Conservation (phyloP, 2,113 vertebrate genomes). For the Orthonyx spaldingii region DNA sequence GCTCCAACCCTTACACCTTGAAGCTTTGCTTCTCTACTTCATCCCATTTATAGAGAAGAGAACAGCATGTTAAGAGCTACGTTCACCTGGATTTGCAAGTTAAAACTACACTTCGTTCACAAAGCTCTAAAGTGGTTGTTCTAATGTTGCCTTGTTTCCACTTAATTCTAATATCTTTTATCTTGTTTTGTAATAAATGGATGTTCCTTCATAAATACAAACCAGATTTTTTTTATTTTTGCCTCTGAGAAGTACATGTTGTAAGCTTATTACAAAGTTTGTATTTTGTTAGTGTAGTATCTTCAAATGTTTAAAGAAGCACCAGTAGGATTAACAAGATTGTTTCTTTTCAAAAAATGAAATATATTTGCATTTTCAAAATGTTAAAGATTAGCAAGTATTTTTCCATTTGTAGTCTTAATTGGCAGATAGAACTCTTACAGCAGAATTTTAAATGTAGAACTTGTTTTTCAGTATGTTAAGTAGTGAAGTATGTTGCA, state of each 20-base stretch:
- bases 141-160: constrained; percentile 75
- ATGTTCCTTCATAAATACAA: constrained; percentile 60
- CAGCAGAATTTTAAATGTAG: constrained; percentile 66
- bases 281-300: constrained; percentile 64
- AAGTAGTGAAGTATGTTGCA: constrained; percentile 67
- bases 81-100: constrained; percentile 62
- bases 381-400: constrained; percentile 69
- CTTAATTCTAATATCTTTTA: constrained; percentile 62
- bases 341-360: constrained; percentile 62
- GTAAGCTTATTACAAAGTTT: constrained; percentile 65
- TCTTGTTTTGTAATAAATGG: constrained; percentile 78
- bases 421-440: constrained; percentile 63
- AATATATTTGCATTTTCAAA: constrained; percentile 71
- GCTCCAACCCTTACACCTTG: constrained; percentile 95
- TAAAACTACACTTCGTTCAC: constrained; percentile 63
- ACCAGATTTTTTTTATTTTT: constrained; percentile 51
- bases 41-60: constrained; percentile 86
- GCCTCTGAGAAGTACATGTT: constrained; percentile 64
- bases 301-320: constrained; percentile 49
- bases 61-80: constrained; percentile 64
- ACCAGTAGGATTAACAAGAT: constrained; percentile 52
- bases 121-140: constrained; percentile 68
- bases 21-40: constrained; percentile 98
- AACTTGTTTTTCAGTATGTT: constrained; percentile 66
- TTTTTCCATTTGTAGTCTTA: constrained; percentile 72